phyloP scores from a whole-genome alignment of 2,113 vertebrate genomes.

The rat (Rattus norvegicus) region DNA sequence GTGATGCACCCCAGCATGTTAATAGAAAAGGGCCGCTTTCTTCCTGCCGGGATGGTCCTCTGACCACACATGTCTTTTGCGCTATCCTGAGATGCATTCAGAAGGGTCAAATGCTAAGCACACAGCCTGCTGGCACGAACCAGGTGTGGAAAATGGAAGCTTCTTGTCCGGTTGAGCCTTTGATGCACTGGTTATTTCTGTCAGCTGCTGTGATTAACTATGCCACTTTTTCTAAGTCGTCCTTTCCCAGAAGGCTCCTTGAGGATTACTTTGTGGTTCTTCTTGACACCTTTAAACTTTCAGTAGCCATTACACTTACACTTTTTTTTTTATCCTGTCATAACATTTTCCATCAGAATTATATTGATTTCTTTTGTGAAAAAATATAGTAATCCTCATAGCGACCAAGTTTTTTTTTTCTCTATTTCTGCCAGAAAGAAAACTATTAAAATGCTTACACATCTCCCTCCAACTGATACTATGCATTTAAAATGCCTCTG shows the following conservation, averaged over 20 bases:
- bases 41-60: not conserved
- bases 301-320: conserved; percentile 65
- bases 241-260: conserved; percentile 63
- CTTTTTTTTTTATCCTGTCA: conserved; percentile 66
- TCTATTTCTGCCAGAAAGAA: conserved; percentile 60
- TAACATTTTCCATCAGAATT: conserved; percentile 77
- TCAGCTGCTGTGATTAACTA: conserved; percentile 8
- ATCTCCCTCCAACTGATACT: conserved; percentile 78
- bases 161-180: not conserved
- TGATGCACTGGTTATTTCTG: conserved; percentile 16
- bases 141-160: conserved; percentile 61
- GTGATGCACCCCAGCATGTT: conserved; percentile 46
- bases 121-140: not conserved
- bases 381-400: conserved; percentile 73
- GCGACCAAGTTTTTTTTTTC: conserved; percentile 71
- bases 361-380: conserved; percentile 77
- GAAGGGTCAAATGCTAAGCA: conserved; percentile 54
- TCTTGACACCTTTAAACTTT: conserved; percentile 69
- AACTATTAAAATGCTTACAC: conserved; percentile 72
- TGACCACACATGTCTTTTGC: not conserved
- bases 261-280: conserved; percentile 58
- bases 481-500: conserved; percentile 85
- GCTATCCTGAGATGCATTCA: conserved; percentile 36
- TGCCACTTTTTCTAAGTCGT: conserved; percentile 56
- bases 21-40: conserved; percentile 50